Base-by-base conservation (phyloP, 2,888 invertebrate species). In the Ernsta delagoae region DNA sequence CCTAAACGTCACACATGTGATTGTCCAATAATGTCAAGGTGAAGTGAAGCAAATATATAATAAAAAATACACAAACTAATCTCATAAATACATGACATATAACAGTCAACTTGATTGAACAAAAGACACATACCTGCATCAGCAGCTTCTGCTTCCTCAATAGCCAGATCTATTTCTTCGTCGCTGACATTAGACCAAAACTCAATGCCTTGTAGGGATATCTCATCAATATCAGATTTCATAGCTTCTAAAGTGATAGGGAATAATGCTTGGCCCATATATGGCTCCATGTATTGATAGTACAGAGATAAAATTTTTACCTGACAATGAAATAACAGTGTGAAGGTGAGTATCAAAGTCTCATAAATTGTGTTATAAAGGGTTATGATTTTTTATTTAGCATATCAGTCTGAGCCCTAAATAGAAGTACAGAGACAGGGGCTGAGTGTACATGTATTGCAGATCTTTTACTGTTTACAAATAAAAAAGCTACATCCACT, bases 161-260 rank as follows among this genome's bases (percentile, higher is more conserved):
- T 97, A 1, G 97, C 96, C 75, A 99, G 94, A 90, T 99, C 99
- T 45, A 99, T 98, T 92, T 99, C 99, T 92, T 99, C 99, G 90
- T 99, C 99, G 83, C 99, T 99, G 0, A 99, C 99, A 80, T 99
- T 99, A 4, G 99, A 99, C 99, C 99, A 99, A 93, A 99, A 99
- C 89, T 99, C 99, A 85, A 99, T 99, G 75, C 99, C 99, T 94
- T 99, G 99, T 69, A 99, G 95, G 16, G 98, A 97, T 65, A 99
- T 97, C 78, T 99, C 99, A 91, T 99, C 99, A 75, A 97, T 96
- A 74, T 98, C 98, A 16, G 98, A 98, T 86, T 98, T 98, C 98
- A 99, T 99, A 8, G 99, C 99, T 89, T 99, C 98, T 83, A 99
- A 93, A 7, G 99, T 99, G 70, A 99, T 99, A 39, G 99, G 98